phyloP scores from a whole-genome alignment of 1,140 invertebrate species.

The Drosophila carrolli region DNA sequence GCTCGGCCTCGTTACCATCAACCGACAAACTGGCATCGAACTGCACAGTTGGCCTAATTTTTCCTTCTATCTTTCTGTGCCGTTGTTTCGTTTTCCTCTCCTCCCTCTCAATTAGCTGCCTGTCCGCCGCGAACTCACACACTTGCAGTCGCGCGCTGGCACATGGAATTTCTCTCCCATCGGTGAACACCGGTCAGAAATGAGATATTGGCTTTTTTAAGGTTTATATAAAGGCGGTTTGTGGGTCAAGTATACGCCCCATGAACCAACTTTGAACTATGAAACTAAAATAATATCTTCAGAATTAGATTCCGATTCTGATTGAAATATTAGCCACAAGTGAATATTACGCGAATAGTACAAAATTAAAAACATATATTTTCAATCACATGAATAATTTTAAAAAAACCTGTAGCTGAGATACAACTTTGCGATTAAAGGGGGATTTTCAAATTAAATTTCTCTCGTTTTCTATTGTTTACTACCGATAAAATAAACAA shows the following conservation, averaged over 20 bases:
- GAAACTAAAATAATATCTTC: too few relatives aligned
- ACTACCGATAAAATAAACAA: too few relatives aligned
- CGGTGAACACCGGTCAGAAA: slow-evolving; percentile 31
- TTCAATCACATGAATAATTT: too few relatives aligned
- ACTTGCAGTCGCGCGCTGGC: slow-evolving; percentile 8
- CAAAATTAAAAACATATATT: too few relatives aligned
- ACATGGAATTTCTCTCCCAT: slow-evolving; percentile 72
- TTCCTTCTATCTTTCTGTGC: slow-evolving; percentile 43
- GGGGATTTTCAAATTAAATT: too few relatives aligned
- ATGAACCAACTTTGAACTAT: not conserved
- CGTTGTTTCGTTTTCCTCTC: slow-evolving; percentile 18
- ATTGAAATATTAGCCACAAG: too few relatives aligned
- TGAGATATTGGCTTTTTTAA: slow-evolving; percentile 14
- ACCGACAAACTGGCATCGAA: slow-evolving; percentile 54
- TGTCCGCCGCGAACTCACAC: slow-evolving; percentile 24
- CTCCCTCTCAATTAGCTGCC: slow-evolving; percentile 67
- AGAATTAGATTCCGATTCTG: too few relatives aligned
- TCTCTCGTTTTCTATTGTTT: too few relatives aligned
- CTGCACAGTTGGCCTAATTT: slow-evolving; percentile 79
- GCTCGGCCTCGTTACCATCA: slow-evolving; percentile 66
- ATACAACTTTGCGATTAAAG: too few relatives aligned
- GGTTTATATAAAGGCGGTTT: not conserved
- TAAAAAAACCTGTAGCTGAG: too few relatives aligned
- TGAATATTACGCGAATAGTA: too few relatives aligned
- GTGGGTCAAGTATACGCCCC: not conserved